phyloP scores from a whole-genome alignment of 2,113 vertebrate species.

The Heterotilapia buettikoferi region DNA sequence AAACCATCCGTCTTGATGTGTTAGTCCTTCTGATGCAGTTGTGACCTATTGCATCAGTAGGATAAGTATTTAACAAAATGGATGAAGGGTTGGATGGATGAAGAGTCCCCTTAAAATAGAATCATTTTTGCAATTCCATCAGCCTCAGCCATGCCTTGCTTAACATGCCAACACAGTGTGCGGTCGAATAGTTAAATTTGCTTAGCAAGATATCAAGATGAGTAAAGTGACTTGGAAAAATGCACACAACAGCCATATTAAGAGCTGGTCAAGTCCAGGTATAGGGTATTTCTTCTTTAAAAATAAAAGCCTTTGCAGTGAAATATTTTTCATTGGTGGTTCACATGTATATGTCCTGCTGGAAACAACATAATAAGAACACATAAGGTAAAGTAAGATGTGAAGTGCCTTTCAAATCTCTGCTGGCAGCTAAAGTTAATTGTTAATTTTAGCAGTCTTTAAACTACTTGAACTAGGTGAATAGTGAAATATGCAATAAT shows the following conservation, averaged over 20 bases:
- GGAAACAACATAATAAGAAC: neutral
- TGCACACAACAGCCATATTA: neutral
- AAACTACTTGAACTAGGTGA: neutral
- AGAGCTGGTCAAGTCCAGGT: neutral
- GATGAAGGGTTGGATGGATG: neutral
- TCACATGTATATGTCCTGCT: neutral
- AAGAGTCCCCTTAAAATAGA: neutral
- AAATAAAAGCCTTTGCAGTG: neutral
- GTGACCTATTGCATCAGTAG: neutral
- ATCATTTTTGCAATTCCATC: neutral
- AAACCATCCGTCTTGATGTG: neutral
- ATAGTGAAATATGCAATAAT: neutral
- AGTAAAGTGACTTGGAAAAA: neutral
- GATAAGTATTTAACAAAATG: neutral
- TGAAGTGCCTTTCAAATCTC: neutral
- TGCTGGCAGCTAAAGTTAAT: neutral
- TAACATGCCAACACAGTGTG: neutral
- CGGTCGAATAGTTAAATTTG: fast-evolving
- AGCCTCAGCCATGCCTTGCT: neutral
- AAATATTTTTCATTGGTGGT: neutral
- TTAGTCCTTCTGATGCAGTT: neutral
- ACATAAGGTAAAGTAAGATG: neutral
- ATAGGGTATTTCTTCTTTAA: neutral
- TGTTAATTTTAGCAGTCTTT: neutral
- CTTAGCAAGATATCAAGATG: neutral